phyloP scores from a whole-genome alignment of 2,797 vertebrate species.

The Acestrorhynchus altus region DNA sequence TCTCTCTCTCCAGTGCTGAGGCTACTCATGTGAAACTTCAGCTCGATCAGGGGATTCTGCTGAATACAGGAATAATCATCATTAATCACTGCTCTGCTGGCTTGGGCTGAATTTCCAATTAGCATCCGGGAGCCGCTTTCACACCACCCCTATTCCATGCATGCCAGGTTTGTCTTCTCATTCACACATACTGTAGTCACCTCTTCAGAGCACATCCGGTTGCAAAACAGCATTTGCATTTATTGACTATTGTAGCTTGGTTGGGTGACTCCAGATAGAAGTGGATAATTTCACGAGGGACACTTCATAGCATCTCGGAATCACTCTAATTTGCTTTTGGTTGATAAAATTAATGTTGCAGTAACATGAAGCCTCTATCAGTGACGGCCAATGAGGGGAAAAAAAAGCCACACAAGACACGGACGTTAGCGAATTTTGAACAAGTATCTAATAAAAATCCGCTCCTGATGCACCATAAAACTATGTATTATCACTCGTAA shows the following conservation, averaged over 20 bases:
- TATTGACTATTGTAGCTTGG: slow-evolving; percentile 37
- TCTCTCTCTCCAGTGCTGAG: slow-evolving; percentile 41
- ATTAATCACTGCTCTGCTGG: slow-evolving; percentile 58
- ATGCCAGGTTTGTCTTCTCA: slow-evolving; percentile 51
- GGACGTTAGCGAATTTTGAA: slow-evolving; percentile 59
- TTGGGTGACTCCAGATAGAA: not conserved
- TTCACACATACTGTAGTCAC: slow-evolving; percentile 44
- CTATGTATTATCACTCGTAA: slow-evolving; percentile 66
- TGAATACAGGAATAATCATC: slow-evolving; percentile 61
- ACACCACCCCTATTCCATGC: slow-evolving; percentile 54
- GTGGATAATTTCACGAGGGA: slow-evolving; percentile 5
- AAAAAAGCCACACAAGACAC: slow-evolving; percentile 19
- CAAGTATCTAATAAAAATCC: slow-evolving; percentile 63
- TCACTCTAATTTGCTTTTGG: slow-evolving; percentile 24
- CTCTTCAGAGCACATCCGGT: slow-evolving; percentile 32
- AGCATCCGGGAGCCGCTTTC: slow-evolving; percentile 56
- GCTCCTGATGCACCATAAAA: slow-evolving; percentile 71
- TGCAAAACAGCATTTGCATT: slow-evolving; percentile 43
- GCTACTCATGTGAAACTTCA: slow-evolving; percentile 57
- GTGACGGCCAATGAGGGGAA: not conserved
- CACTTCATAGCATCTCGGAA: slow-evolving; percentile 7
- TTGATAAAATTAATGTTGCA: slow-evolving; percentile 48
- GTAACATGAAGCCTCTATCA: slow-evolving; percentile 39
- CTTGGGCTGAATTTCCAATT: slow-evolving; percentile 58
- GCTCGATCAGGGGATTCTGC: slow-evolving; percentile 55